phyloP scores from a whole-genome alignment of 2,888 invertebrate genomes.

The Graphium colonna region DNA sequence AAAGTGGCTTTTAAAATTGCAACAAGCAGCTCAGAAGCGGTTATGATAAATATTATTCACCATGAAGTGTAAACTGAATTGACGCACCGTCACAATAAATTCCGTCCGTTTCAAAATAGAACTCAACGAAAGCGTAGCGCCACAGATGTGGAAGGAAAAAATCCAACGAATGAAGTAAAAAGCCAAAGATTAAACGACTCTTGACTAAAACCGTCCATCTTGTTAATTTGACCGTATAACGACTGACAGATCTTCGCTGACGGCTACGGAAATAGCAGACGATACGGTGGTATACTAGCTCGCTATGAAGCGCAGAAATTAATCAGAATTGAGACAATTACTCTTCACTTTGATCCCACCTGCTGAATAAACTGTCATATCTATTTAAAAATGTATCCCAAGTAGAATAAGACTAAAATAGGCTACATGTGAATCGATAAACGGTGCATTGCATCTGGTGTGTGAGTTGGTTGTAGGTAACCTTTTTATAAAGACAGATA shows the following conservation, averaged over 20 bases:
- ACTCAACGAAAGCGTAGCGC: background rate
- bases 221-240: slow-evolving; percentile 37
- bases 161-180: slow-evolving; percentile 21
- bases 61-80: background rate
- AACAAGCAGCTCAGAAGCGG: too few species aligned
- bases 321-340: background rate
- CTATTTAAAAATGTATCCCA: too few species aligned
- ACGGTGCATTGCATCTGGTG: too few species aligned
- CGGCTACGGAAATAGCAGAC: slow-evolving; percentile 10
- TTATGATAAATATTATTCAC: too few species aligned
- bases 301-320: background rate
- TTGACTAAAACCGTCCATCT: slow-evolving; percentile 44
- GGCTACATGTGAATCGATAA: too few species aligned
- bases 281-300: background rate
- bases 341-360: slow-evolving; percentile 9
- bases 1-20: too few species aligned
- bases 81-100: background rate
- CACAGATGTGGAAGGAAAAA: background rate
- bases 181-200: slow-evolving; percentile 48
- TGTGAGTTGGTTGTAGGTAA: too few species aligned
- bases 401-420: too few species aligned
- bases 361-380: background rate
- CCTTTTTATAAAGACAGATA: too few species aligned
- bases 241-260: slow-evolving; percentile 5
- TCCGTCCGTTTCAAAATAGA: slow-evolving; percentile 1